phyloP scores from a whole-genome alignment of 2,888 invertebrate genomes.

The Eupithecia subumbrata region DNA sequence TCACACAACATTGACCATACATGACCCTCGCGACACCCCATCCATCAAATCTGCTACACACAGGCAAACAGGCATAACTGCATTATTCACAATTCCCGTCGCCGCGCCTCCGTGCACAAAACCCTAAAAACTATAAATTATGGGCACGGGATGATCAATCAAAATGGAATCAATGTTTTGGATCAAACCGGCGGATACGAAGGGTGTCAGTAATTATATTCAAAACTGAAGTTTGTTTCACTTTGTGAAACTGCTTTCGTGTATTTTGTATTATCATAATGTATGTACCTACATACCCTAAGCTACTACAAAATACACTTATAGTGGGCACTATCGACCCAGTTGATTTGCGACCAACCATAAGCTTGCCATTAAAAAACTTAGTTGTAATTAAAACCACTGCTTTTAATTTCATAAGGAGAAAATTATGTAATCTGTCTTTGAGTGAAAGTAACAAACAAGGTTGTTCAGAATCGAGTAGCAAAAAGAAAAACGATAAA shows the following conservation, averaged over 20 bases:
- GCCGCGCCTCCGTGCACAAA: conserved; percentile 46
- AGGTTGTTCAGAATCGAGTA: conserved; percentile 49
- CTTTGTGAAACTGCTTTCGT: not conserved
- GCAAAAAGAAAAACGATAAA: conserved; percentile 74
- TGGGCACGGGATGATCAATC: conserved; percentile 60
- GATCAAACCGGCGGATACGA: conserved; percentile 38
- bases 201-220: conserved; percentile 14
- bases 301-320: too few relatives aligned
- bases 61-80: conserved; percentile 53
- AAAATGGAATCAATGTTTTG: conserved; percentile 49
- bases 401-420: not conserved
- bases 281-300: too few relatives aligned
- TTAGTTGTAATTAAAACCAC: not conserved
- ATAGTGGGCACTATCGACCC: not conserved
- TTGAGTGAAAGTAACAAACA: conserved; percentile 60
- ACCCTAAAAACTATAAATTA: conserved; percentile 60
- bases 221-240: conserved; percentile 3
- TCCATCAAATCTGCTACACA: conserved; percentile 60
- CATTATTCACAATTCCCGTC: conserved; percentile 72
- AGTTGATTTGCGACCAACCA: not conserved
- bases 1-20: conserved; percentile 15
- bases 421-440: conserved; percentile 47
- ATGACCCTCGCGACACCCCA: conserved; percentile 42
- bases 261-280: not conserved
- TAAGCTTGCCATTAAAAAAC: not conserved